phyloP scores from a whole-genome alignment of 2,113 vertebrate genomes.

The Ailuropoda melanoleuca region DNA sequence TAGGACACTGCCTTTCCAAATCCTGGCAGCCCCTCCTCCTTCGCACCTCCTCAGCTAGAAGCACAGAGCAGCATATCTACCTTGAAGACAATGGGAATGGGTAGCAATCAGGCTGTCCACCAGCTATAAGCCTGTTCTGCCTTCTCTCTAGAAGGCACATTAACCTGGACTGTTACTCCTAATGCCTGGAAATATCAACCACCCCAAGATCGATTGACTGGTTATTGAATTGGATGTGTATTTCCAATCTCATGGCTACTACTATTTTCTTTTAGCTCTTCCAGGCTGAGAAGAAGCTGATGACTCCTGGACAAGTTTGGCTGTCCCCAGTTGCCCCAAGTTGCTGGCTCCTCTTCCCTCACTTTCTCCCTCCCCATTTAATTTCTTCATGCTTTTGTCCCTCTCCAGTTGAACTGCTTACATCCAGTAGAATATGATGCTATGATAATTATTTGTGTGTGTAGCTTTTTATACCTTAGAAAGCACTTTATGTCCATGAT shows the following conservation, averaged over 20 bases:
- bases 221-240: neutral
- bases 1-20: neutral
- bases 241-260: neutral
- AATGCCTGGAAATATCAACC: neutral
- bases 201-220: neutral
- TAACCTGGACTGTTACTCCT: neutral
- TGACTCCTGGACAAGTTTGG: slow-evolving; percentile 20
- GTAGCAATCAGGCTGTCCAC: neutral
- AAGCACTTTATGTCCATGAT: neutral
- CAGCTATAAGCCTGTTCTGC: neutral
- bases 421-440: neutral
- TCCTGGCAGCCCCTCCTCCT: neutral
- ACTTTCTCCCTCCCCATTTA: neutral
- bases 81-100: neutral
- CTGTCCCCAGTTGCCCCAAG: neutral
- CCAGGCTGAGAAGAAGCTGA: slow-evolving; percentile 14
- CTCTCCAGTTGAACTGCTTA: neutral
- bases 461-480: slow-evolving; percentile 16
- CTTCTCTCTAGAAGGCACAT: neutral
- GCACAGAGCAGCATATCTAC: neutral
- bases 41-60: neutral
- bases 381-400: neutral
- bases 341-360: neutral
- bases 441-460: neutral
- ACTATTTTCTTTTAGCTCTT: slow-evolving; percentile 26